phyloP scores from a whole-genome alignment of 2,888 invertebrate species.

The Pasiphila rectangulata region DNA sequence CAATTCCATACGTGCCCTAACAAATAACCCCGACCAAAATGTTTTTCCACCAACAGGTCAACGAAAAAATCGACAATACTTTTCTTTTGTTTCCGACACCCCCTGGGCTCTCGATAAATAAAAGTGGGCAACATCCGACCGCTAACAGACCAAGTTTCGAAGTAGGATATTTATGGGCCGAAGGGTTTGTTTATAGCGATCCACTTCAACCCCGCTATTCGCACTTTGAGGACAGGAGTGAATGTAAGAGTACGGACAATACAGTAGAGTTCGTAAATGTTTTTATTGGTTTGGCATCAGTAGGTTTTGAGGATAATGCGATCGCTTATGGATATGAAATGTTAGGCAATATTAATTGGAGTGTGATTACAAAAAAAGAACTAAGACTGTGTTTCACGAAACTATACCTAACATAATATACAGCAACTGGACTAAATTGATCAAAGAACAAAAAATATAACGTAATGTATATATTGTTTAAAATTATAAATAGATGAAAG shows the following conservation, averaged over 20 bases:
- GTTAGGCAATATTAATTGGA: too few relatives aligned
- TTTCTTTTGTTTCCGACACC: conserved; percentile 29
- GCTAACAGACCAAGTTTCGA: conserved; percentile 78
- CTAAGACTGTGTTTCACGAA: too few relatives aligned
- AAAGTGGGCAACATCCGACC: conserved; percentile 70
- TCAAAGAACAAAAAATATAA: too few relatives aligned
- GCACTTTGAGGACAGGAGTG: conserved; percentile 51
- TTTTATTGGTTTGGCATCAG: too few relatives aligned
- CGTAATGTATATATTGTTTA: too few relatives aligned
- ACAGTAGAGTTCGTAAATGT: too few relatives aligned
- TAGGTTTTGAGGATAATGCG: too few relatives aligned
- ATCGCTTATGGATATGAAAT: too few relatives aligned
- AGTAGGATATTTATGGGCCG: conserved; percentile 77
- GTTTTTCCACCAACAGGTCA: conserved; percentile 16
- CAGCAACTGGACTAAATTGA: too few relatives aligned
- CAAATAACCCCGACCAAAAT: conserved; percentile 1
- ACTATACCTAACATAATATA: too few relatives aligned
- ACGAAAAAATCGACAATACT: conserved; percentile 11
- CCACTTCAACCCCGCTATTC: conserved; percentile 77
- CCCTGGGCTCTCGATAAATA: conserved; percentile 68
- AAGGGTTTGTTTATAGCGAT: conserved; percentile 76
- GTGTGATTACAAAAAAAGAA: too few relatives aligned
- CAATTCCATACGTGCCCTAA: not conserved
- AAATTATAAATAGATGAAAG: too few relatives aligned
- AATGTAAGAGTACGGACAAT: not conserved